Conservation (phyloP, 1,140 invertebrate genomes). For the Oncopodura yosiiana region DNA sequence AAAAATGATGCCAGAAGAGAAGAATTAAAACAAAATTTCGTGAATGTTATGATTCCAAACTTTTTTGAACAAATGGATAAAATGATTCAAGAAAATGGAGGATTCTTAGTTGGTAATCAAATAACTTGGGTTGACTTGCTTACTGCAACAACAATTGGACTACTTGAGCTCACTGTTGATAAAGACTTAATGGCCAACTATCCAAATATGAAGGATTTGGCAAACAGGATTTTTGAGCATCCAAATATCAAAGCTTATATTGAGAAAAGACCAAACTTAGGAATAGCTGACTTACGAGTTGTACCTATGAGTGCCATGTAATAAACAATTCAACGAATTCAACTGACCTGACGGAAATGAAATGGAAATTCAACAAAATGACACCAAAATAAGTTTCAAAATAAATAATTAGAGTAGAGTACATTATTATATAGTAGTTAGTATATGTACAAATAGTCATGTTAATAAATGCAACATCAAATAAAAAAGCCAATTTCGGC, state of each 20-base stretch:
- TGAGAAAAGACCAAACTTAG: constrained; percentile 27
- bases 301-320: no score
- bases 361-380: no score
- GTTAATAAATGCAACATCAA: no score
- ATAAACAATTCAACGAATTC: no score
- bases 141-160: not conserved
- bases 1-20: not conserved
- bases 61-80: constrained; percentile 49
- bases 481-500: no score
- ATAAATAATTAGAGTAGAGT: no score
- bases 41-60: constrained; percentile 41
- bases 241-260: constrained; percentile 29
- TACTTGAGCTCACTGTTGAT: not conserved
- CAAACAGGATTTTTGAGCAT: not conserved
- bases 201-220: constrained; percentile 1
- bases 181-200: not conserved
- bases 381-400: no score
- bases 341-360: no score
- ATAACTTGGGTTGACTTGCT: constrained; percentile 4
- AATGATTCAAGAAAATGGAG: constrained; percentile 1
- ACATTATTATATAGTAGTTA: no score
- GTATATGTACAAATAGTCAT: no score
- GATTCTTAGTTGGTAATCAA: not conserved
- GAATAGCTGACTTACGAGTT: no score
- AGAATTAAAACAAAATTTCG: not conserved